Evolutionary conservation across 2,888 invertebrate species (phyloP).

Genomic region (Teinopalpus imperialis): DNA sequence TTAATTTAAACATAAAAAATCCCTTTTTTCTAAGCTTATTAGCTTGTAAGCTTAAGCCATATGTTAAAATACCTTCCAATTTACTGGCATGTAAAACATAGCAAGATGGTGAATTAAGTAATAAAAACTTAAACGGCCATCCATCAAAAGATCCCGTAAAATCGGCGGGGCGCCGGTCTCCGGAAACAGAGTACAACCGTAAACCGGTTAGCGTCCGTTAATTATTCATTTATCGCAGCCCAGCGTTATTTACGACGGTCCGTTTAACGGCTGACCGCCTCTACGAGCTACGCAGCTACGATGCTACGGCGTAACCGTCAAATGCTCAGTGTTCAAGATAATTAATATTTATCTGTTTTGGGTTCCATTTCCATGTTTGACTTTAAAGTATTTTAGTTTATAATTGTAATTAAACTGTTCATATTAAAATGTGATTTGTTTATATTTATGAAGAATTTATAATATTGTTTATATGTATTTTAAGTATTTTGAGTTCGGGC

Average conservation of each 20-base stretch:
- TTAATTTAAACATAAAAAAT: too few species aligned
- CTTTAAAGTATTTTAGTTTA: conserved; percentile 1
- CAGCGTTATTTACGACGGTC: conserved; percentile 43
- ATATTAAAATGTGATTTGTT: not conserved
- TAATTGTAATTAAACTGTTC: not conserved
- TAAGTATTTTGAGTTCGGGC: too few species aligned
- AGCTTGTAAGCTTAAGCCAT: not conserved
- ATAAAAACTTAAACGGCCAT: conserved; percentile 14
- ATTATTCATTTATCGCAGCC: conserved; percentile 66
- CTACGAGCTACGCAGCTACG: conserved; percentile 37
- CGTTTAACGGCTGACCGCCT: conserved; percentile 39
- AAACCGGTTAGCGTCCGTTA: conserved; percentile 60
- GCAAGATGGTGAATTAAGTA: conserved; percentile 5
- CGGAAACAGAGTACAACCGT: conserved; percentile 35
- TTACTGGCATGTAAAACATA: conserved; percentile 1
- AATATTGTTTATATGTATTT: too few species aligned
- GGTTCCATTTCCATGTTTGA: conserved; percentile 4
- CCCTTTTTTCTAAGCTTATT: too few species aligned
- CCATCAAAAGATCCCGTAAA: conserved; percentile 23
- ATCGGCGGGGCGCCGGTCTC: conserved; percentile 17
- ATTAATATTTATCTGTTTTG: conserved; percentile 21
- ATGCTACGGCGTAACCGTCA: conserved; percentile 39
- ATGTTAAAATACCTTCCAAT: too few species aligned
- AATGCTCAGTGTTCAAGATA: conserved; percentile 14
- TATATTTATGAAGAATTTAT: too few species aligned